These are phyloP conservation scores for Andrena chrysosceles DNA, from an alignment of 2,888 invertebrate genomes.

Conservation along the genomic window DNA sequence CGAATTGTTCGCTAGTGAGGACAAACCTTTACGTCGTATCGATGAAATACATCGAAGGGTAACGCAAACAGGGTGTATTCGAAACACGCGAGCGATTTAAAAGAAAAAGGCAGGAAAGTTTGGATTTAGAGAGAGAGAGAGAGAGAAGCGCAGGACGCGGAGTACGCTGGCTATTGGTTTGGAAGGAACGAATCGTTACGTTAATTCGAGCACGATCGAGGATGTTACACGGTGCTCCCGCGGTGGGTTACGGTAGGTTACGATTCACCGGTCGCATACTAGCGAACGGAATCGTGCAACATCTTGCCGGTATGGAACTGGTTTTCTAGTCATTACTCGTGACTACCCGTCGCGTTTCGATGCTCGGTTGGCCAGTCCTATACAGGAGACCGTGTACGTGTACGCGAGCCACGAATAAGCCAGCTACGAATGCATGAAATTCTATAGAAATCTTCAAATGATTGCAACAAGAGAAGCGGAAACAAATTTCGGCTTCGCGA, in stretches of 20 bases:
- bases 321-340: conserved; percentile 77
- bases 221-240: conserved; percentile 21
- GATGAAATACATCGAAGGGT: too few species aligned
- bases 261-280: conserved; percentile 50
- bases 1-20: too few species aligned
- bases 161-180: neutral
- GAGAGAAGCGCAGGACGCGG: neutral
- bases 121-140: neutral
- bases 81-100: neutral
- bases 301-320: conserved; percentile 67
- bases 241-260: conserved; percentile 14
- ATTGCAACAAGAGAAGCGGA: neutral
- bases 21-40: too few species aligned
- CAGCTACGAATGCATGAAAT: neutral
- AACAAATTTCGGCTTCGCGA: neutral
- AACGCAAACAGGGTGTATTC: neutral
- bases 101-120: neutral
- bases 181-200: conserved; percentile 10
- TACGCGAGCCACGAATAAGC: conserved; percentile 6
- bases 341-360: conserved; percentile 72
- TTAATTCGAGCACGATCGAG: conserved; percentile 44
- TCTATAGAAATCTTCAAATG: neutral
- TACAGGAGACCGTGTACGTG: neutral
- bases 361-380: conserved; percentile 55
- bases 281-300: conserved; percentile 50